Conservation (phyloP, 2,888 invertebrate species). For the Auanema freiburgensis region DNA sequence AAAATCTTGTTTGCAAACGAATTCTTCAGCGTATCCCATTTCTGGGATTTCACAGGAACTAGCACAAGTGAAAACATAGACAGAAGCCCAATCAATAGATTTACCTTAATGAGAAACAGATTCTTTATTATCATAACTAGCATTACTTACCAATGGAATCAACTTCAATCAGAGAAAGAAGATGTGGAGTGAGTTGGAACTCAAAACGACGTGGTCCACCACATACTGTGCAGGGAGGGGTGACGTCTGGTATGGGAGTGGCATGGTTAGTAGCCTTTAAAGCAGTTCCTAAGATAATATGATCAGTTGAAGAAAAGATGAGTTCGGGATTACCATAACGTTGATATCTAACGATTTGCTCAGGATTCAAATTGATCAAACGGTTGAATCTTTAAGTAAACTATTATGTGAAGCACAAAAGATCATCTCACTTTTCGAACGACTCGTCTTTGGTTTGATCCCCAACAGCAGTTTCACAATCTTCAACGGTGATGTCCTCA, state of each 20-base stretch:
- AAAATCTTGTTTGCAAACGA: conserved; percentile 57
- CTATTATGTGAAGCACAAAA: neutral
- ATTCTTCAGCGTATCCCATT: conserved; percentile 71
- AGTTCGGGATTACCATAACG: conserved; percentile 72
- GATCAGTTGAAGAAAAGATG: neutral
- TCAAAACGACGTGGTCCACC: conserved; percentile 81
- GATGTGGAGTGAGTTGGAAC: conserved; percentile 76
- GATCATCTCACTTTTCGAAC: conserved; percentile 70
- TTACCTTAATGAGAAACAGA: conserved; percentile 29
- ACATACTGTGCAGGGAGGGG: conserved; percentile 78
- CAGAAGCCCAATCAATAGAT: conserved; percentile 83
- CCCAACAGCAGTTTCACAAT: conserved; percentile 35
- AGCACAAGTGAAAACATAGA: conserved; percentile 83
- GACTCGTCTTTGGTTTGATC: conserved; percentile 72
- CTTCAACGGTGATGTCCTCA: conserved; percentile 35
- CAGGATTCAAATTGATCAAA: conserved; percentile 75
- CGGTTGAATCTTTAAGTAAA: conserved; percentile 72
- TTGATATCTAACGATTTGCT: conserved; percentile 72
- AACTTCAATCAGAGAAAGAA: conserved; percentile 59
- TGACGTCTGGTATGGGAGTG: conserved; percentile 63
- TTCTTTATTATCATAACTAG: too few species aligned
- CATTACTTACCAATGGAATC: conserved; percentile 43
- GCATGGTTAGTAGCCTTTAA: conserved; percentile 76
- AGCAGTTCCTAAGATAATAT: conserved; percentile 68
- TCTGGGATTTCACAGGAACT: conserved; percentile 74